Conservation (phyloP, 1,140 invertebrate species). For the Thaumetopoea pityocampa region DNA sequence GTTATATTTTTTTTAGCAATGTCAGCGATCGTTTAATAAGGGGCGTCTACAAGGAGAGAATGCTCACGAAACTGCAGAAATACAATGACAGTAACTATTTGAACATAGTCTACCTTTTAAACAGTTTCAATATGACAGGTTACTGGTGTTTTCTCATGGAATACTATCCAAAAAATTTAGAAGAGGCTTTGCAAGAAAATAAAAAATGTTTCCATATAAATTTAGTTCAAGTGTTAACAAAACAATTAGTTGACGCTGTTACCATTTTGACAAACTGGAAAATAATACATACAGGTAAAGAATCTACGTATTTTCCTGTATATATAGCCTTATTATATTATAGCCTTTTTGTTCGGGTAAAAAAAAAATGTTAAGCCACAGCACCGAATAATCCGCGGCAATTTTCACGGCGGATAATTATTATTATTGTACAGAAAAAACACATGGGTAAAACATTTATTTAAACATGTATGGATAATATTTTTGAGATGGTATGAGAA, state of each 20-base stretch:
- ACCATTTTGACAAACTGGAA: slow-evolving; percentile 28
- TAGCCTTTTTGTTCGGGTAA: too few relatives aligned
- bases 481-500: too few relatives aligned
- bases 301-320: too few relatives aligned
- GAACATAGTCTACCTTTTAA: slow-evolving; percentile 15
- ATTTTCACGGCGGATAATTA: not conserved
- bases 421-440: not conserved
- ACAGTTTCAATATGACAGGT: slow-evolving; percentile 15
- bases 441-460: not conserved
- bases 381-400: too few relatives aligned
- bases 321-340: too few relatives aligned
- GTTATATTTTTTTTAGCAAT: too few relatives aligned
- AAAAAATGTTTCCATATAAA: slow-evolving; percentile 31
- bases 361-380: too few relatives aligned
- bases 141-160: slow-evolving; percentile 38
- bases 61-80: slow-evolving; percentile 27
- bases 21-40: not conserved
- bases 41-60: slow-evolving; percentile 13
- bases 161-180: slow-evolving; percentile 39
- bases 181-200: slow-evolving; percentile 20
- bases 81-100: slow-evolving; percentile 23
- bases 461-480: too few relatives aligned
- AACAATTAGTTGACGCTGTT: slow-evolving; percentile 37
- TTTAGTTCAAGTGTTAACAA: slow-evolving; percentile 32
- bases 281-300: slow-evolving; percentile 45